Evolutionary conservation across 1,140 invertebrate species (phyloP).

Genomic region (Drosophila punjabiensis): DNA sequence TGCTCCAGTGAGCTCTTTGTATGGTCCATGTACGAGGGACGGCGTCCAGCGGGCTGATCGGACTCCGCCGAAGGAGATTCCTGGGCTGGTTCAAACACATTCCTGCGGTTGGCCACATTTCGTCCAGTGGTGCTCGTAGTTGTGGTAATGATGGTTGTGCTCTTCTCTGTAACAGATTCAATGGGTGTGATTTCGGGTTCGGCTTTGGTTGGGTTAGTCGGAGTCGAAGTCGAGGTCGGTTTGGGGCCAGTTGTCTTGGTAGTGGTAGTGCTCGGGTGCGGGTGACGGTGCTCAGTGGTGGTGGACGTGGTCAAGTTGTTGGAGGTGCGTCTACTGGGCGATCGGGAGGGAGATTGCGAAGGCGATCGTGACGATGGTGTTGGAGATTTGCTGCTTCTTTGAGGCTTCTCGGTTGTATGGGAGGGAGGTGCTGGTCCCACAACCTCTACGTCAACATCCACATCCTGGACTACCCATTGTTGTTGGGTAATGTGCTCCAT

Average conservation of each 20-base stretch:
- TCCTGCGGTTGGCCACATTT: conserved; percentile 69
- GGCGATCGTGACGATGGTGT: conserved; percentile 14
- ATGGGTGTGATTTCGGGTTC: conserved; percentile 63
- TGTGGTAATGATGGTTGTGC: conserved; percentile 3
- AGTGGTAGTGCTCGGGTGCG: conserved; percentile 59
- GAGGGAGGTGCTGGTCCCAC: conserved; percentile 36
- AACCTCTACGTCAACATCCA: conserved; percentile 65
- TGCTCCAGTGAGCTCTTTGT: conserved; percentile 83
- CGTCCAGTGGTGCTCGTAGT: conserved; percentile 36
- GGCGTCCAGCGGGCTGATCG: conserved; percentile 32
- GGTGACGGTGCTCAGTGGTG: conserved; percentile 66
- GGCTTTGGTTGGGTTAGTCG: conserved; percentile 34
- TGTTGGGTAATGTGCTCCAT: conserved; percentile 60
- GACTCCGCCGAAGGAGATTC: conserved; percentile 5
- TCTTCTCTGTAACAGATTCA: conserved; percentile 75
- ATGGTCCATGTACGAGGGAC: conserved; percentile 85
- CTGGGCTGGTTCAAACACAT: conserved; percentile 64
- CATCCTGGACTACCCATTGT: conserved; percentile 64
- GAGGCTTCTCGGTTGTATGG: conserved; percentile 7
- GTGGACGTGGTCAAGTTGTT: conserved; percentile 27
- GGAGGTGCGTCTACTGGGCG: conserved; percentile 47
- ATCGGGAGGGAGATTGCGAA: conserved; percentile 37
- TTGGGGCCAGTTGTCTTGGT: conserved; percentile 32
- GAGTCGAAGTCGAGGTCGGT: conserved; percentile 33
- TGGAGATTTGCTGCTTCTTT: conserved; percentile 10